Evolutionary conservation across 2,888 invertebrate species (phyloP), one percentile per base, ranked within the genome.

Genomic region (Lacanobia wlatinum): DNA sequence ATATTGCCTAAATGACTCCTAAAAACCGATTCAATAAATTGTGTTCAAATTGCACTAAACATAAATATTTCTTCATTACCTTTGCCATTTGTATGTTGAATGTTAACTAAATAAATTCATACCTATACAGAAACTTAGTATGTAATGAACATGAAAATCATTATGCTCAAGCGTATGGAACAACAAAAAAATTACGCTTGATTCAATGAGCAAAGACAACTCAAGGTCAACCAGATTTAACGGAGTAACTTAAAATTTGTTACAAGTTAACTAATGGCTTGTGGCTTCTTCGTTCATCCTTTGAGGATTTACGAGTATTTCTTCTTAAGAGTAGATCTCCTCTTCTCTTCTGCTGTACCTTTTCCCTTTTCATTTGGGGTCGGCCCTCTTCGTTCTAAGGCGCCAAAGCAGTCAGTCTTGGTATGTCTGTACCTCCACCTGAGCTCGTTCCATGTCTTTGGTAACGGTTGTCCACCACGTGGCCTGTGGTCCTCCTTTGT

Each of bases 201-300:
- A 81, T 87, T 87, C 87, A 88, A 88, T 88, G 86, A 84, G 81
- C 80, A 84, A 69, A 78, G 78, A 82, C 84, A 70, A 38, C 43
- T 76, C 87, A 90, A 90, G 90, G 90, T 87, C 83, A 65, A 67
- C 84, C 6, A 82, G 87, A 81, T 83, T 87, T 70, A 70, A 80
- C 65, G 23, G 68, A 76, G 70, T 79, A 72, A 75, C 67, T 68
- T 70, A 71, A 81, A 82, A 83, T 83, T 76, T 73, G 69, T 79
- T 84, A 59, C 68, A 77, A 66, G 53, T 73, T 78, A 53, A 80
- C 74, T 67, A 52, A 73, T 67, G 52, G 58, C 18, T 23, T 71
- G 16, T 67, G 18, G 52, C 28, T 79, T 56, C 63, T 73, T 23
- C 28, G 38, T 68, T 55, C 53, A 58, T 80, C 69, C 7, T 64